phyloP scores from a whole-genome alignment of 1,140 invertebrate genomes.

The Lordiphosa stackelbergi region DNA sequence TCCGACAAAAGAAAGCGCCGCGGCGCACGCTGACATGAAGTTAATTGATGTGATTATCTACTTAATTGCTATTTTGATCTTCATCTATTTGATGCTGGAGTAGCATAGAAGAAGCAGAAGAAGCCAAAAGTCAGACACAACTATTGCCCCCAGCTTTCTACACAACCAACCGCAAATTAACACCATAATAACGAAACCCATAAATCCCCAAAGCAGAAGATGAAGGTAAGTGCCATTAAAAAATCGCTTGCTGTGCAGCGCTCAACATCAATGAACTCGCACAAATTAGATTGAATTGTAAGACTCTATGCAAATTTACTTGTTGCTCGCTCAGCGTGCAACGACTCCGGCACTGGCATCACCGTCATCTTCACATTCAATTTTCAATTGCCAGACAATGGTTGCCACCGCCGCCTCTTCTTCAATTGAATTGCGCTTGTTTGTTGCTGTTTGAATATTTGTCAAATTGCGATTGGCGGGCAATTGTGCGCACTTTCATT shows the following conservation, averaged over 20 bases:
- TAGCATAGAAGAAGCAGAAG: constrained; percentile 30
- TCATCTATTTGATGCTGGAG: constrained; percentile 70
- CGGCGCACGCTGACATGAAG: constrained; percentile 72
- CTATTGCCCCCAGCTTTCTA: constrained; percentile 49
- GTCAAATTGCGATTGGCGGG: constrained; percentile 55
- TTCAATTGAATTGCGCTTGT: constrained; percentile 53
- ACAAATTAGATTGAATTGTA: constrained; percentile 14
- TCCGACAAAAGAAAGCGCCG: constrained; percentile 53
- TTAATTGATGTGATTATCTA: constrained; percentile 76
- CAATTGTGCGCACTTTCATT: constrained; percentile 49
- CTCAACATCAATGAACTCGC: not conserved
- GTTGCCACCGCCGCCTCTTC: constrained; percentile 24
- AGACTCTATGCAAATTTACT: constrained; percentile 41
- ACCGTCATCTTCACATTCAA: constrained; percentile 38
- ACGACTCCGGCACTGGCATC: constrained; percentile 30
- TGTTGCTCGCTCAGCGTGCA: constrained; percentile 14
- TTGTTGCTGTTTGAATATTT: constrained; percentile 46
- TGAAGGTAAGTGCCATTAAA: constrained; percentile 63
- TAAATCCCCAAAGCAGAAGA: constrained; percentile 17
- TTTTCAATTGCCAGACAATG: constrained; percentile 40
- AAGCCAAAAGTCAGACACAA: constrained; percentile 36
- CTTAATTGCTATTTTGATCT: constrained; percentile 72
- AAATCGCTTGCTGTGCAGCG: constrained; percentile 23
- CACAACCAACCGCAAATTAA: constrained; percentile 9
- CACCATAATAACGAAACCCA: constrained; percentile 13